phyloP scores from a whole-genome alignment of 64 coral and sea anemone genomes.

The Montipora cactus region DNA sequence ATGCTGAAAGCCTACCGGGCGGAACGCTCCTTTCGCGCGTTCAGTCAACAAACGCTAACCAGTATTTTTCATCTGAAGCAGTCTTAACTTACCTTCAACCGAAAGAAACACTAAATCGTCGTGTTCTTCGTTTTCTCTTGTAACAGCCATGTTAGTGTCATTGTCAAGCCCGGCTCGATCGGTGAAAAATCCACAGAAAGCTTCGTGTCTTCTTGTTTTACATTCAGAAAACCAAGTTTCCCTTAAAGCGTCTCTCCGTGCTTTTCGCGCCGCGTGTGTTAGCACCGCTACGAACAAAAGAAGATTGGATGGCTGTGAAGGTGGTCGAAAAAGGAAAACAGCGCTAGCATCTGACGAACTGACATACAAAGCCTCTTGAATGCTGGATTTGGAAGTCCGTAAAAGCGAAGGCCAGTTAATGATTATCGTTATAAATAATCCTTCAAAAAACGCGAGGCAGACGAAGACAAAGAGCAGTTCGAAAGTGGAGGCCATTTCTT shows the following conservation, averaged over 20 bases:
- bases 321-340: neutral
- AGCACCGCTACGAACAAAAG: slow-evolving; percentile 80
- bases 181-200: slow-evolving; percentile 82
- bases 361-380: slow-evolving; percentile 20
- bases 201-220: slow-evolving; percentile 20
- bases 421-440: neutral
- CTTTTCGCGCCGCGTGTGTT: slow-evolving; percentile 60
- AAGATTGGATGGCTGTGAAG: neutral
- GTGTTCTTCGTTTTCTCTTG: slow-evolving; percentile 66
- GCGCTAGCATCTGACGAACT: slow-evolving; percentile 13
- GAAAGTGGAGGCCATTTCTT: neutral
- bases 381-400: neutral
- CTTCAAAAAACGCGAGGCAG: neutral
- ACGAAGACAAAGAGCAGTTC: neutral
- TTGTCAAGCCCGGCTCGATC: slow-evolving; percentile 76
- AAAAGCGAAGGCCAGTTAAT: slow-evolving; percentile 7
- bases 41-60: neutral
- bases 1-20: too few species aligned
- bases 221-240: slow-evolving; percentile 82
- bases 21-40: too few species aligned
- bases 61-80: neutral
- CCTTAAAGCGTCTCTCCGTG: slow-evolving; percentile 81
- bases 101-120: slow-evolving; percentile 78
- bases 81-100: slow-evolving; percentile 65
- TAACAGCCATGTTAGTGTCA: slow-evolving; percentile 41